These are phyloP conservation scores for Drosophila basisetae DNA, from an alignment of 2,888 invertebrate species.

Conservation along the genomic window DNA sequence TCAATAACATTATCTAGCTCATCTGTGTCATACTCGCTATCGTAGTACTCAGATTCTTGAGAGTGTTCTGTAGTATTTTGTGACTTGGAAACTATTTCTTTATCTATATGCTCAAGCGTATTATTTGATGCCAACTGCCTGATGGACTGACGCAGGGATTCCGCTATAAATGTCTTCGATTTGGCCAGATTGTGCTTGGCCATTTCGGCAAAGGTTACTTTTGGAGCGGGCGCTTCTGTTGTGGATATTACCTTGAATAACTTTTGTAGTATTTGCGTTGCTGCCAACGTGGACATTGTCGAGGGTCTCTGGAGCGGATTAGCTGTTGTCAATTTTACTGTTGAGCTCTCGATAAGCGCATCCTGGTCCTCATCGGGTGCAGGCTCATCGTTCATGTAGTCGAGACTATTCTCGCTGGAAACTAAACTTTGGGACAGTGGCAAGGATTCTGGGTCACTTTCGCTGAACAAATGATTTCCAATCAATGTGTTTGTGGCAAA, in stretches of 20 bases:
- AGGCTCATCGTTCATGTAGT: conserved; percentile 57
- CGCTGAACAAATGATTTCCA: conserved; percentile 16
- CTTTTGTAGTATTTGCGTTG: conserved; percentile 54
- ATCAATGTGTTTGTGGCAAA: conserved; percentile 9
- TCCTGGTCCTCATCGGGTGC: conserved; percentile 6
- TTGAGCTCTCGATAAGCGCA: conserved; percentile 15
- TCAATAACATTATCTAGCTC: conserved; percentile 32
- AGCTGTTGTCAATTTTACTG: conserved; percentile 18
- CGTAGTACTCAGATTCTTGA: conserved; percentile 53
- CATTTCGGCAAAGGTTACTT: conserved; percentile 54
- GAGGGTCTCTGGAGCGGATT: conserved; percentile 20
- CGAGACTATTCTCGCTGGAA: conserved; percentile 30
- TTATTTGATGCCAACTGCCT: conserved; percentile 49
- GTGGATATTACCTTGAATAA: conserved; percentile 56
- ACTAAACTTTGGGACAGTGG: conserved; percentile 37
- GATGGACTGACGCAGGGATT: conserved; percentile 57
- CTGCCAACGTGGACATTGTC: conserved; percentile 57
- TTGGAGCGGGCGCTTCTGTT: conserved; percentile 18
- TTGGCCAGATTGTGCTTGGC: conserved; percentile 60
- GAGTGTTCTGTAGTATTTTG: background rate
- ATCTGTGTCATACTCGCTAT: conserved; percentile 51
- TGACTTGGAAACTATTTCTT: background rate
- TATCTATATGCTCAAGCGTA: conserved; percentile 10
- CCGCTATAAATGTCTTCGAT: conserved; percentile 57
- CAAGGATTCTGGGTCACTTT: conserved; percentile 30